Conservation (phyloP, 2,113 vertebrate species). For the Cavia porcellus region DNA sequence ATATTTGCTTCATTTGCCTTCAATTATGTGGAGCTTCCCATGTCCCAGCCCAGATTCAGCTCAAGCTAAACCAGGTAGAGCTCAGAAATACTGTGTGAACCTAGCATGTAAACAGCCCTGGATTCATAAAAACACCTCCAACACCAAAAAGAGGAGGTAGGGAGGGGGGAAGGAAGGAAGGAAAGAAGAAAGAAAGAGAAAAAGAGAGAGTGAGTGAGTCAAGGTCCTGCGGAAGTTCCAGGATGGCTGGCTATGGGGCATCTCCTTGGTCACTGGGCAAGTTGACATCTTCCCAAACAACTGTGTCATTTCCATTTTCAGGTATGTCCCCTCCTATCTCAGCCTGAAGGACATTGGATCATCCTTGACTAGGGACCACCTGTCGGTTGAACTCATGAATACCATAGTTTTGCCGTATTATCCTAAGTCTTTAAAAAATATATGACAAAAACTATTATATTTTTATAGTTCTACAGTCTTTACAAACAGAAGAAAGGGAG, state of each 20-base stretch:
- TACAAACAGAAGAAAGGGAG: not conserved
- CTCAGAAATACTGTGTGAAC: not conserved
- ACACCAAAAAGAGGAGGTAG: not conserved
- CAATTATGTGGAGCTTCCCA: not conserved
- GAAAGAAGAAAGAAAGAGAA: too few species aligned
- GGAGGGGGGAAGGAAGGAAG: not conserved
- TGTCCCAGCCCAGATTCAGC: not conserved
- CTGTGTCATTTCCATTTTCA: slow-evolving; percentile 94
- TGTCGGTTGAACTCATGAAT: not conserved
- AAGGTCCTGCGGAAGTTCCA: slow-evolving; percentile 94
- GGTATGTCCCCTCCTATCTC: slow-evolving; percentile 85
- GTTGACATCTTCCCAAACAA: slow-evolving; percentile 94
- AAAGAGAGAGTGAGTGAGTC: slow-evolving; percentile 68
- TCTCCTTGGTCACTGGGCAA: slow-evolving; percentile 94
- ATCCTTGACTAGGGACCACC: not conserved
- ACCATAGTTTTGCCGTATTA: not conserved
- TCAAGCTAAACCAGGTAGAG: not conserved
- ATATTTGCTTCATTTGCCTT: not conserved
- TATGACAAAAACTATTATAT: not conserved
- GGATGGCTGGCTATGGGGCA: slow-evolving; percentile 95
- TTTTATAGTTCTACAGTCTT: not conserved
- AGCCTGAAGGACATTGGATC: not conserved
- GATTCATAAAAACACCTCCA: not conserved
- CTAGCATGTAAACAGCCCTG: not conserved
- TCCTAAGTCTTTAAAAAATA: not conserved